These are phyloP conservation scores for Asarcornis scutulata DNA, from an alignment of 2,113 vertebrate genomes.

Conservation along the genomic window DNA sequence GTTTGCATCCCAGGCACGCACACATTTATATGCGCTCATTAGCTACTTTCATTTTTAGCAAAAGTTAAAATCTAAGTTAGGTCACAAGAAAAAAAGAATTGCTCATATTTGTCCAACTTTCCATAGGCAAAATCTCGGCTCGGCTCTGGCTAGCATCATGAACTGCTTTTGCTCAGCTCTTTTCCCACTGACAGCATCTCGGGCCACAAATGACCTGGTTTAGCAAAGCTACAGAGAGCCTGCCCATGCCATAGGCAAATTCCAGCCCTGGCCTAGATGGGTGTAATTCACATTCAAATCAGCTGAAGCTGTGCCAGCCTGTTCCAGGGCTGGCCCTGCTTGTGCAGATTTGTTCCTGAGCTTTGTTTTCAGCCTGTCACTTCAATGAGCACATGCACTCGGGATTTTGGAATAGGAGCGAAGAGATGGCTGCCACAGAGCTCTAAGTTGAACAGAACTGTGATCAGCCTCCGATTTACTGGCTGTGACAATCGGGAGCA, in stretches of 20 bases:
- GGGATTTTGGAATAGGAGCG: background rate
- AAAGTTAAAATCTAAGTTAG: background rate
- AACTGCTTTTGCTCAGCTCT: background rate
- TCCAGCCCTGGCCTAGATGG: conserved; percentile 11
- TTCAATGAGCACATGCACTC: background rate
- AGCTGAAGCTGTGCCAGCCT: conserved; percentile 21
- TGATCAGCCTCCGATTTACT: background rate
- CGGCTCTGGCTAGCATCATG: background rate
- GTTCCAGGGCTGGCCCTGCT: background rate
- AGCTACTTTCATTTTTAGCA: background rate
- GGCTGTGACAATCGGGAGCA: background rate
- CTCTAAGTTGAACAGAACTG: background rate
- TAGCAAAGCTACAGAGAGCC: background rate
- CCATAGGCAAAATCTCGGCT: background rate
- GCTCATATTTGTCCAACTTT: background rate
- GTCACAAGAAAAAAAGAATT: background rate
- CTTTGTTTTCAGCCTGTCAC: conserved; percentile 6
- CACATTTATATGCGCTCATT: background rate
- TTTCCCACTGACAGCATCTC: background rate
- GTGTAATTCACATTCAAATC: conserved; percentile 50
- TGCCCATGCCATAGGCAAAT: conserved; percentile 20
- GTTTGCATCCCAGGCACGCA: background rate
- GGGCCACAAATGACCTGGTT: background rate
- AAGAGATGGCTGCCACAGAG: background rate
- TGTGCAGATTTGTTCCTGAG: conserved; percentile 2